Evolutionary conservation across 2,888 invertebrate genomes (phyloP).

Genomic region (Calameuta filiformis): DNA sequence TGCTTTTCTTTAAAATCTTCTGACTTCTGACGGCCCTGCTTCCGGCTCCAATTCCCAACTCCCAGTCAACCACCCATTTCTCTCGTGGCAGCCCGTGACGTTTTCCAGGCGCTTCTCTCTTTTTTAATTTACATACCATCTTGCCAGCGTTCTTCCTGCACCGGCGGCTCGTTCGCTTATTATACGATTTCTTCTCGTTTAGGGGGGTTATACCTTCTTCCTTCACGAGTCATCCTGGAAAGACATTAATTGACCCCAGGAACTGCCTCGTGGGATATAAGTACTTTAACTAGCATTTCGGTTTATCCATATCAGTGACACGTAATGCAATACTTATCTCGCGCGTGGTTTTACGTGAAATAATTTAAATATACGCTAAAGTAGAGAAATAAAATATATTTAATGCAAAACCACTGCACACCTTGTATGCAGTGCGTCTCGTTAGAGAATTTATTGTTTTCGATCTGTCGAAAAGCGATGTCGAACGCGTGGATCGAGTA

Average conservation of each 20-base stretch:
- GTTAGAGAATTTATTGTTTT: no score
- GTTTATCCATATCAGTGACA: not conserved
- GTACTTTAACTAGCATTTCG: not conserved
- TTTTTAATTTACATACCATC: slow-evolving; percentile 23
- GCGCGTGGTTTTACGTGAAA: no score
- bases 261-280: not conserved
- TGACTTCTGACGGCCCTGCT: not conserved
- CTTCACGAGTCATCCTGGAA: not conserved
- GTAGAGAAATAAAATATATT: no score
- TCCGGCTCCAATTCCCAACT: not conserved
- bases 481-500: not conserved
- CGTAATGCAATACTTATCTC: no score
- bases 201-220: not conserved
- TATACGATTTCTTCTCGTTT: slow-evolving; percentile 8
- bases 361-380: no score
- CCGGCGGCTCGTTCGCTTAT: slow-evolving; percentile 1
- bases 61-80: not conserved
- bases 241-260: not conserved
- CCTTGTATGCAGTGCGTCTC: no score
- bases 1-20: not conserved
- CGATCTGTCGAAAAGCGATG: no score
- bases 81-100: not conserved
- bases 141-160: not conserved
- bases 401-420: no score
- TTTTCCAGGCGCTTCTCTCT: not conserved